phyloP scores from a whole-genome alignment of 1,140 invertebrate species.

The Amyelois transitella region DNA sequence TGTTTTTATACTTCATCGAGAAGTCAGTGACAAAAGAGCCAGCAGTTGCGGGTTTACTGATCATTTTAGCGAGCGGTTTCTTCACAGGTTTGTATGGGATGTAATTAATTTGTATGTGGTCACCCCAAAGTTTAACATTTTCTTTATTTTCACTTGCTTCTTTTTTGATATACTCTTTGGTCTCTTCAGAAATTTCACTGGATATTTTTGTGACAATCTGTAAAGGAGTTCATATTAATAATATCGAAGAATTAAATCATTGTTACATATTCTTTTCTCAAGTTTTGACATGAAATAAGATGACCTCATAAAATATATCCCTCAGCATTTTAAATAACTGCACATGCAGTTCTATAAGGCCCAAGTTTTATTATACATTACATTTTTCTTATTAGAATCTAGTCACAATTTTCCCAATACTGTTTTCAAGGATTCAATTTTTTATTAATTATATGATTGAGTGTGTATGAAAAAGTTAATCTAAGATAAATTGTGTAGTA shows the following conservation, averaged over 20 bases:
- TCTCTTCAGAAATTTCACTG: constrained; percentile 56
- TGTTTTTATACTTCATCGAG: constrained; percentile 66
- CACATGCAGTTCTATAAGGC: too few relatives aligned
- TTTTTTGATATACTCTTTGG: constrained; percentile 59
- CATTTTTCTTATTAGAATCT: too few relatives aligned
- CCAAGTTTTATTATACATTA: constrained; percentile 7
- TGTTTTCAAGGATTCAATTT: too few relatives aligned
- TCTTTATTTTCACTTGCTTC: constrained; percentile 55
- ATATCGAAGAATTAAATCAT: not conserved
- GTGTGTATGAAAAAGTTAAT: too few relatives aligned
- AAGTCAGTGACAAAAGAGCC: constrained; percentile 62
- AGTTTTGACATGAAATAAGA: too few relatives aligned
- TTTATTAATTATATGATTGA: too few relatives aligned
- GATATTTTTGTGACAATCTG: constrained; percentile 67
- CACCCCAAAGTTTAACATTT: constrained; percentile 60
- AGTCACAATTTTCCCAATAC: too few relatives aligned
- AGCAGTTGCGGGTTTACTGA: constrained; percentile 53
- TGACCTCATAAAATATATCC: too few relatives aligned
- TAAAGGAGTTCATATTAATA: constrained; percentile 16
- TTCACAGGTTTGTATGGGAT: constrained; percentile 46
- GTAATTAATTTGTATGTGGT: constrained; percentile 55
- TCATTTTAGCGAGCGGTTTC: constrained; percentile 55
- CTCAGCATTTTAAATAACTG: too few relatives aligned
- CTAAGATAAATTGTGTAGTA: not conserved
- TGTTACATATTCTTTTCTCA: too few relatives aligned